Evolutionary conservation across 2,888 invertebrate species (phyloP).

Genomic region (Rapana venosa): DNA sequence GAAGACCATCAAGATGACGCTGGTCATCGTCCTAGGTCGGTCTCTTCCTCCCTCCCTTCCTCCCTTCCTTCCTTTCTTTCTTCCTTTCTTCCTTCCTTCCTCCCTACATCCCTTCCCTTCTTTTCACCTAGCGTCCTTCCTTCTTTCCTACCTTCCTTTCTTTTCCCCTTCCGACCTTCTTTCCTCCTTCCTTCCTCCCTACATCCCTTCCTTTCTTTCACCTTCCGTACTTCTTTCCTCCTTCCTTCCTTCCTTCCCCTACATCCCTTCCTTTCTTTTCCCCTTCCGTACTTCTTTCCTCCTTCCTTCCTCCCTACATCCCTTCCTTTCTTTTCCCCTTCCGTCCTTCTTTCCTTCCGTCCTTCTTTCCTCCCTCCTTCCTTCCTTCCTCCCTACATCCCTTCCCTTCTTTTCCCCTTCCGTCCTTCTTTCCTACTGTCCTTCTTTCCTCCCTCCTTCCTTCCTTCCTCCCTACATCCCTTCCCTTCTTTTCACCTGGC

Average conservation of each 20-base stretch:
- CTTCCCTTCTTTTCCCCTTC: not conserved
- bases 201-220: not conserved
- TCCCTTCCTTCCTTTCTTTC: not conserved
- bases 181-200: not conserved
- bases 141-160: not conserved
- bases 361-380: not conserved
- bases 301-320: not conserved
- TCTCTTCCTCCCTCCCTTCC: not conserved
- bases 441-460: too few species aligned
- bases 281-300: not conserved
- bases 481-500: too few species aligned
- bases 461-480: too few species aligned
- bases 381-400: not conserved
- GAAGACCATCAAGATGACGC: conserved; percentile 98
- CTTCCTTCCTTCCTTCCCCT: not conserved
- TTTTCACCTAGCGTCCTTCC: not conserved
- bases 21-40: conserved; percentile 93
- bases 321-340: not conserved
- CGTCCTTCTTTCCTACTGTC: too few species aligned
- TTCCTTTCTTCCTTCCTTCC: not conserved
- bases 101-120: not conserved
- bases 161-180: not conserved
- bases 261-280: not conserved
- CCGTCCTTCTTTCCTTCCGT: not conserved
- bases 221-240: not conserved